Evolutionary conservation across 2,797 vertebrate species (phyloP).

Genomic region (Poecilia picta): DNA sequence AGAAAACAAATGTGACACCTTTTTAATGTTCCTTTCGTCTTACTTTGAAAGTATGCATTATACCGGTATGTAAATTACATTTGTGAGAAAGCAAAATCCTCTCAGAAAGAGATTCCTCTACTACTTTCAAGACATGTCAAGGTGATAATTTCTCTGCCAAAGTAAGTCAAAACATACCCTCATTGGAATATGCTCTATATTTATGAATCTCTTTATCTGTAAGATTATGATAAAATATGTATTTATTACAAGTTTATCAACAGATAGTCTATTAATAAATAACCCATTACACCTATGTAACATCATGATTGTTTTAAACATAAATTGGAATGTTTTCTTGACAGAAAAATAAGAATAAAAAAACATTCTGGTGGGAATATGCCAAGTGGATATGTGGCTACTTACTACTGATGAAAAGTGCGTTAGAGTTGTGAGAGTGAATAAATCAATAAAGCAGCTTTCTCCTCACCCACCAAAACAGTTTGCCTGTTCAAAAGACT

Average conservation of each 20-base stretch:
- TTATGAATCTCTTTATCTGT: constrained; percentile 1
- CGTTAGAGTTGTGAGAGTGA: neutral
- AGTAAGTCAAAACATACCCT: neutral
- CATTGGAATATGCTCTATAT: neutral
- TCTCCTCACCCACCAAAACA: neutral
- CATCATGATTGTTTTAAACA: constrained; percentile 13
- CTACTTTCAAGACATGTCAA: constrained; percentile 15
- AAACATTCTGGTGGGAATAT: neutral
- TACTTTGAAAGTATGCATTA: constrained; percentile 32
- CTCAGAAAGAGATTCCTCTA: constrained; percentile 21
- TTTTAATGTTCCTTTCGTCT: constrained; percentile 31
- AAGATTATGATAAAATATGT: neutral
- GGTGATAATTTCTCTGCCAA: constrained; percentile 5
- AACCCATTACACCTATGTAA: constrained; percentile 6
- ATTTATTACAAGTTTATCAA: neutral
- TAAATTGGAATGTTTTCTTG: neutral
- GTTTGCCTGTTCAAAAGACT: neutral
- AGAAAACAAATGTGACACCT: constrained; percentile 50
- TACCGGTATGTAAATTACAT: constrained; percentile 20
- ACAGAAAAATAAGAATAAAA: neutral
- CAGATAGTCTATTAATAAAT: neutral
- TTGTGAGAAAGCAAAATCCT: constrained; percentile 15
- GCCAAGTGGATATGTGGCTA: neutral
- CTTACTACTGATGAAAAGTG: neutral
- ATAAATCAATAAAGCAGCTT: neutral